Percentiles rank a stretch among this genome's conserved stretches.
phyloP scores from a whole-genome alignment of 2,113 vertebrate species.

The Poecile atricapillus region DNA sequence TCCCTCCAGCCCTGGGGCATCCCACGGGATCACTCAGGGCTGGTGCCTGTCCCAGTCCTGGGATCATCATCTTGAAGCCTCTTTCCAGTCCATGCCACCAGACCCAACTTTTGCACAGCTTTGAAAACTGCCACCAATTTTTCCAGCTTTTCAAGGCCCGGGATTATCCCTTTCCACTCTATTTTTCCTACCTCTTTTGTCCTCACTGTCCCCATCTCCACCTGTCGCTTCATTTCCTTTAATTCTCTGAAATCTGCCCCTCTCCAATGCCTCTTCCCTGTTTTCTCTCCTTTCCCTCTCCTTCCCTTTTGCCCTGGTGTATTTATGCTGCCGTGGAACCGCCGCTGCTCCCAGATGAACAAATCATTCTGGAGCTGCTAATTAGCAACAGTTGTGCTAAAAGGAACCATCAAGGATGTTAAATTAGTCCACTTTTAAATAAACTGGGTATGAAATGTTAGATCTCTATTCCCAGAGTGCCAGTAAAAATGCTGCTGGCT shows the following conservation, averaged over 20 bases:
- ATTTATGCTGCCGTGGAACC: slow-evolving; percentile 37
- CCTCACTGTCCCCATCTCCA: neutral
- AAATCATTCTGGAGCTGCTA: slow-evolving; percentile 50
- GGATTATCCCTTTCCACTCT: neutral
- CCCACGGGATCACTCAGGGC: fast-evolving
- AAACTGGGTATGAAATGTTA: slow-evolving; percentile 59
- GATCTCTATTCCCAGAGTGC: slow-evolving; percentile 61
- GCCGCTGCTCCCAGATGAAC: slow-evolving; percentile 39
- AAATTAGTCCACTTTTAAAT: slow-evolving; percentile 62
- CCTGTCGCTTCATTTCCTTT: neutral
- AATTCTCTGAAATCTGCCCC: neutral
- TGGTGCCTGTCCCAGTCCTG: neutral
- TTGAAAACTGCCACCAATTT: fast-evolving
- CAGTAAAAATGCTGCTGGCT: slow-evolving; percentile 57
- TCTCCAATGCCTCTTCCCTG: neutral
- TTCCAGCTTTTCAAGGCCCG: neutral
- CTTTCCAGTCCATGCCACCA: neutral
- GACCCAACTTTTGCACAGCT: neutral
- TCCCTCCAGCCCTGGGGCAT: neutral
- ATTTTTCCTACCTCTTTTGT: neutral
- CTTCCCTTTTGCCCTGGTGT: neutral
- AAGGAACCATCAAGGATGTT: slow-evolving; percentile 58
- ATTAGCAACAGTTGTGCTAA: slow-evolving; percentile 68
- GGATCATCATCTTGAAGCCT: neutral
- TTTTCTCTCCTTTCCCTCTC: neutral